A percentile compares a stretch with the other conserved stretches of the same genome.
Conservation (phyloP, 2,797 vertebrate genomes). For the Cossypha niveicapilla region DNA sequence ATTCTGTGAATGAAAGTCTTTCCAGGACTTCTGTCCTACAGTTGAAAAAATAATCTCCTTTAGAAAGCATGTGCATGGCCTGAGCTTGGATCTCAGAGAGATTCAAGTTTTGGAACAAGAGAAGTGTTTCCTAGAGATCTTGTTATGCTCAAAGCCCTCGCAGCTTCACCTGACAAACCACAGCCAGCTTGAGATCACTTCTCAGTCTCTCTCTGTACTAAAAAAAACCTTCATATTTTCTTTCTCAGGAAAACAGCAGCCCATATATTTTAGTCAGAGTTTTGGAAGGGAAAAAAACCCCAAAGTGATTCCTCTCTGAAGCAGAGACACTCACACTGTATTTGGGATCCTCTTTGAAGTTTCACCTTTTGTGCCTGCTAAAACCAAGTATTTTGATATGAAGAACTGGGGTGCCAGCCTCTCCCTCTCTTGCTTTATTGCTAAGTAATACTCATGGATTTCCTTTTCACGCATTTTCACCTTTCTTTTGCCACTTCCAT, state of each 20-base stretch:
- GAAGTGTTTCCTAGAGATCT: conserved; percentile 29
- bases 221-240: neutral
- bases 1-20: neutral
- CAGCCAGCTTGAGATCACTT: neutral
- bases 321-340: neutral
- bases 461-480: neutral
- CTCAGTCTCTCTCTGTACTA: neutral
- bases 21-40: conserved; percentile 4
- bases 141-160: neutral
- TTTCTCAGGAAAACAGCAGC: neutral
- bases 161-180: conserved; percentile 36
- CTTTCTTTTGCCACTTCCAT: neutral
- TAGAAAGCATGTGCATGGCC: neutral
- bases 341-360: conserved; percentile 25
- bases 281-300: neutral
- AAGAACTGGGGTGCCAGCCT: neutral
- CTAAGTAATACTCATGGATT: neutral
- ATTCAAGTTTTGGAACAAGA: neutral
- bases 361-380: neutral
- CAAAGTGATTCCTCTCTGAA: neutral
- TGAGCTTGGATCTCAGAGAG: neutral
- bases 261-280: neutral
- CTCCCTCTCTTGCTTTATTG: neutral
- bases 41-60: conserved; percentile 19
- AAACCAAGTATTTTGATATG: neutral